A percentile compares a stretch with the other conserved stretches of the same genome.
phyloP scores from a whole-genome alignment of 35 echinoderm and acorn worm genomes.

The Heliocidaris tuberculata region DNA sequence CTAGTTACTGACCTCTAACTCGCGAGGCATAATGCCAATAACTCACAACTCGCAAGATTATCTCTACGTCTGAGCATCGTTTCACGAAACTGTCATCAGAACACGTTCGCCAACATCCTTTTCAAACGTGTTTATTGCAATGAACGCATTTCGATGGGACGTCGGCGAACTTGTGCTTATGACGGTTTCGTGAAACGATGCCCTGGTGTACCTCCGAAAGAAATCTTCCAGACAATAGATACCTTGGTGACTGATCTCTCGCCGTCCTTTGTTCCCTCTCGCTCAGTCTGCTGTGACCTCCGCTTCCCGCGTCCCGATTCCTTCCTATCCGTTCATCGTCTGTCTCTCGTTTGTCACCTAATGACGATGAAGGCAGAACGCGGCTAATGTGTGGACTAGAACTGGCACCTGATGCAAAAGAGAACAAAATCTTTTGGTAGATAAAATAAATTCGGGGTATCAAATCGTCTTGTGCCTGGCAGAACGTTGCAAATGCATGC shows the following conservation, averaged over 20 bases:
- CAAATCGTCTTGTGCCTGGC: too few relatives aligned
- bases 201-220: too few relatives aligned
- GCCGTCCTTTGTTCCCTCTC: not conserved
- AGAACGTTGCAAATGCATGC: too few relatives aligned
- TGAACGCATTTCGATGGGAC: too few relatives aligned
- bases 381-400: slow-evolving; percentile 26
- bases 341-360: not conserved
- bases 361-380: not conserved
- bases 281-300: not conserved
- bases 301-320: not conserved
- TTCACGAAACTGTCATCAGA: too few relatives aligned
- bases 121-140: too few relatives aligned
- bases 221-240: not conserved
- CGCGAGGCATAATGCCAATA: too few relatives aligned
- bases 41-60: not conserved
- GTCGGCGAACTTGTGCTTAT: too few relatives aligned
- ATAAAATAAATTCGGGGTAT: too few relatives aligned
- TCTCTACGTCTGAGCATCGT: not conserved
- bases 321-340: slow-evolving; percentile 28
- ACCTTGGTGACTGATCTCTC: slow-evolving; percentile 46
- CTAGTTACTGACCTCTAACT: too few relatives aligned
- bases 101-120: too few relatives aligned
- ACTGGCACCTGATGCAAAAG: not conserved
- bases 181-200: too few relatives aligned
- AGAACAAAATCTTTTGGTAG: not conserved